A percentile compares a stretch with the other conserved stretches of the same genome.
Conservation (phyloP, 2,113 vertebrate species). For the Elanoides forficatus region DNA sequence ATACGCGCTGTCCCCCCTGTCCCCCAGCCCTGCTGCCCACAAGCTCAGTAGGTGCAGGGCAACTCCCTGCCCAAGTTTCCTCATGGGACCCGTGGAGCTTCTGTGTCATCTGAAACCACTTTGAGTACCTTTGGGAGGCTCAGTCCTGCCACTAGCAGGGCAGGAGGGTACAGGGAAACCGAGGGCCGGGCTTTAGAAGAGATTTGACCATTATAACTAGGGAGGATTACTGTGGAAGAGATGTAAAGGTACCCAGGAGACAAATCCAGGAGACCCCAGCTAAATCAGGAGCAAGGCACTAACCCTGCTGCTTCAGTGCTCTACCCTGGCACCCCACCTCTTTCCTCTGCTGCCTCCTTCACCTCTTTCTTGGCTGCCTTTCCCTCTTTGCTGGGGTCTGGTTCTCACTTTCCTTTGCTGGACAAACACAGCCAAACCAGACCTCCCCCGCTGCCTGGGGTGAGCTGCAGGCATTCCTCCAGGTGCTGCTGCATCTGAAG, state of each 20-base stretch:
- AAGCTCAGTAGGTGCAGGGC: neutral
- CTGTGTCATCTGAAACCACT: neutral
- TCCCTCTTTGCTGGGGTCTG: neutral
- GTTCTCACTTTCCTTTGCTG: neutral
- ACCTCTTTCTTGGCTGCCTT: neutral
- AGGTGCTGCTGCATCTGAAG: neutral
- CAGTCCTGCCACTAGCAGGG: neutral
- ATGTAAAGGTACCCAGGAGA: neutral
- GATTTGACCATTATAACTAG: neutral
- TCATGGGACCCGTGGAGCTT: neutral
- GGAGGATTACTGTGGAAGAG: neutral
- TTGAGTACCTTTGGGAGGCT: neutral
- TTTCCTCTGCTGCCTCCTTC: neutral
- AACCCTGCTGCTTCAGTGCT: neutral
- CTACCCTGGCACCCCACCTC: neutral
- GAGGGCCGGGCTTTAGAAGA: neutral
- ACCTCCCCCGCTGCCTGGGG: neutral
- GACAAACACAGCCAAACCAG: neutral
- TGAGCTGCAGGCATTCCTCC: neutral
- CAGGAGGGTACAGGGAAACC: neutral
- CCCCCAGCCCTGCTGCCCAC: accelerated
- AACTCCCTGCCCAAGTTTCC: neutral
- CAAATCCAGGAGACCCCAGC: neutral
- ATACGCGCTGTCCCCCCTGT: accelerated
- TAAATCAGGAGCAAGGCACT: neutral